Percentiles rank a stretch among this genome's conserved stretches.
phyloP scores from a whole-genome alignment of 2,888 invertebrate species.

The Nomada ferruginata region DNA sequence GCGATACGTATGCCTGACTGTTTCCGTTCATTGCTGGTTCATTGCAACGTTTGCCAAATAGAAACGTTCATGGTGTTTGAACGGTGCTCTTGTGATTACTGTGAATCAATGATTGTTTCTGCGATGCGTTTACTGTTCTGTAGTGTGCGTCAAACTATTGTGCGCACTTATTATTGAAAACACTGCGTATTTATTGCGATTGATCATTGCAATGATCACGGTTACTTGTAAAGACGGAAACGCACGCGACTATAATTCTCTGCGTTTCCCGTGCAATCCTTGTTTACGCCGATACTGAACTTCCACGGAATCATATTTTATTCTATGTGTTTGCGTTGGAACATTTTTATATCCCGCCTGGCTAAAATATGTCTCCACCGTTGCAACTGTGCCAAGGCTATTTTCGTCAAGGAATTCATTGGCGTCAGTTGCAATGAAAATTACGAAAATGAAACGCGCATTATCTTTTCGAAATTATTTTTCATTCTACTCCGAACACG shows the following conservation, averaged over 20 bases:
- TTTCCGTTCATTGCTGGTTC: conserved; percentile 25
- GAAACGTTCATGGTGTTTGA: conserved; percentile 24
- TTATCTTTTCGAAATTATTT: conserved; percentile 9
- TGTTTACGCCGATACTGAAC: not conserved
- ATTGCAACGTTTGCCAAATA: conserved; percentile 46
- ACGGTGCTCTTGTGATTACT: not conserved
- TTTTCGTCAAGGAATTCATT: conserved; percentile 27
- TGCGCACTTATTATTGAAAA: too few species aligned
- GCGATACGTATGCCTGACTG: conserved; percentile 31
- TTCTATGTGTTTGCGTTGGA: not conserved
- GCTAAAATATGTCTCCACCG: not conserved
- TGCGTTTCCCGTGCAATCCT: too few species aligned
- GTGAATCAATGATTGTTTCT: conserved; percentile 32
- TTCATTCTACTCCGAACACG: not conserved
- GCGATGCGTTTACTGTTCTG: not conserved
- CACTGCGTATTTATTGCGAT: too few species aligned
- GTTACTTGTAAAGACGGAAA: too few species aligned
- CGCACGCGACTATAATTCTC: too few species aligned
- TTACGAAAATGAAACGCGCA: not conserved
- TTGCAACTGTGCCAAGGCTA: conserved; percentile 36
- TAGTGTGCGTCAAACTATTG: not conserved
- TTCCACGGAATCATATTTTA: not conserved
- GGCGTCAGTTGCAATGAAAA: conserved; percentile 44
- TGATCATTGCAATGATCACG: too few species aligned
- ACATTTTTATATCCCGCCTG: too few species aligned